Percentiles rank a stretch among this genome's conserved stretches.
phyloP scores from a whole-genome alignment of 2,113 vertebrate genomes.

The Neoarius graeffei region DNA sequence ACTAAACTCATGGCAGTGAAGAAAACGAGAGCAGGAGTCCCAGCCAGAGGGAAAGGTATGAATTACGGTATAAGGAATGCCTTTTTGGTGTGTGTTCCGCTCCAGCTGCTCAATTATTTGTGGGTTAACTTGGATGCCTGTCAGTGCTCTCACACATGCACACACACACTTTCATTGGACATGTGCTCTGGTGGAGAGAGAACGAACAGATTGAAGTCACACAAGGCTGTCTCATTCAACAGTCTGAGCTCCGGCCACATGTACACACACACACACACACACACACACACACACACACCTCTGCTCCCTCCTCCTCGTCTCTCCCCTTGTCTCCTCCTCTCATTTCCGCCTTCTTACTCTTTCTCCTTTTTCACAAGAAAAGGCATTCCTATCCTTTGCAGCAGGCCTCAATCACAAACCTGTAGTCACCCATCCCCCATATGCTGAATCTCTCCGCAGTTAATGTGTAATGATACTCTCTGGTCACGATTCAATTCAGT shows the following conservation, averaged over 20 bases:
- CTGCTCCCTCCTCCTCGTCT: constrained; percentile 38
- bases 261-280: constrained; percentile 38
- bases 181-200: constrained; percentile 41
- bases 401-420: constrained; percentile 21
- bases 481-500: neutral
- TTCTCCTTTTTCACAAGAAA: constrained; percentile 27
- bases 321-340: constrained; percentile 43
- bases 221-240: constrained; percentile 72
- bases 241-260: constrained; percentile 65
- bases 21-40: neutral
- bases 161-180: constrained; percentile 36
- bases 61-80: constrained; percentile 28
- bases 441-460: constrained; percentile 57
- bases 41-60: constrained; percentile 7
- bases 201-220: constrained; percentile 25
- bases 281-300: constrained; percentile 42
- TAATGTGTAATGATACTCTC: neutral
- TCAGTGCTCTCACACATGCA: constrained; percentile 1
- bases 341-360: constrained; percentile 26
- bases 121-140: constrained; percentile 3
- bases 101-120: neutral
- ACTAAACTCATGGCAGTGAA: constrained; percentile 38
- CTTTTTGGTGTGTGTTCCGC: constrained; percentile 2
- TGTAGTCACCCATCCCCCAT: constrained; percentile 24
- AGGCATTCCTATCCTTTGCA: constrained; percentile 36